These are phyloP conservation scores for Pelecanoides urinatrix DNA, from an alignment of 2,113 vertebrate species.

Conservation along the genomic window DNA sequence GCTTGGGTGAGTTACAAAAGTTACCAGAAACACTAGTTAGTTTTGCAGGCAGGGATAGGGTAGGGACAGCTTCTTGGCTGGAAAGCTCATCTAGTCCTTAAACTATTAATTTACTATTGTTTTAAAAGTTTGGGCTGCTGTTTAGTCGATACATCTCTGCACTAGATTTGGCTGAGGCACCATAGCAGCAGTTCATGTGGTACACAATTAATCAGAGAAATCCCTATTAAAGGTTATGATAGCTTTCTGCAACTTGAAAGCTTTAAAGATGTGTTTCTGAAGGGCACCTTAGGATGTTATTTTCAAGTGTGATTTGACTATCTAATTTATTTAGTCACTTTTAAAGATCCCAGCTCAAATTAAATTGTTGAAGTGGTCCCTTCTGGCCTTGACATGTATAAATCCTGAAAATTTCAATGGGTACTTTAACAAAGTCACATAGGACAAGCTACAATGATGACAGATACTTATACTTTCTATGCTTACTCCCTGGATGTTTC, in stretches of 20 bases:
- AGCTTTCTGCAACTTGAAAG: background rate
- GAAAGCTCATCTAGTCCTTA: background rate
- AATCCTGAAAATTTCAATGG: background rate
- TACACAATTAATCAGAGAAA: background rate
- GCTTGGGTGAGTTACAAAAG: background rate
- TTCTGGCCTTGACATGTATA: background rate
- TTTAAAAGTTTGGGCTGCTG: background rate
- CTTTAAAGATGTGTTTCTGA: background rate
- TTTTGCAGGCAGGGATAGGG: background rate
- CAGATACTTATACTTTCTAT: background rate
- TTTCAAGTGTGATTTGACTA: background rate
- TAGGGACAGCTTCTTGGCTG: background rate
- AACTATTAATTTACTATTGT: constrained; percentile 3
- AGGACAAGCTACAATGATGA: background rate
- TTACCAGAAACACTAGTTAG: background rate
- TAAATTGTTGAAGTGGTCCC: background rate
- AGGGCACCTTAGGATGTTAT: background rate
- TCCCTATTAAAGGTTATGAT: background rate
- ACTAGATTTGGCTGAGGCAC: background rate
- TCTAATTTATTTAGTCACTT: background rate
- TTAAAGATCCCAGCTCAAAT: background rate
- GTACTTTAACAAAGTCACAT: background rate
- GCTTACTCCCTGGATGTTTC: background rate
- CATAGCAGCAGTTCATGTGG: background rate
- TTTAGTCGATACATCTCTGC: background rate